phyloP scores from a whole-genome alignment of 1,140 invertebrate genomes.

The Hycleus phaleratus region DNA sequence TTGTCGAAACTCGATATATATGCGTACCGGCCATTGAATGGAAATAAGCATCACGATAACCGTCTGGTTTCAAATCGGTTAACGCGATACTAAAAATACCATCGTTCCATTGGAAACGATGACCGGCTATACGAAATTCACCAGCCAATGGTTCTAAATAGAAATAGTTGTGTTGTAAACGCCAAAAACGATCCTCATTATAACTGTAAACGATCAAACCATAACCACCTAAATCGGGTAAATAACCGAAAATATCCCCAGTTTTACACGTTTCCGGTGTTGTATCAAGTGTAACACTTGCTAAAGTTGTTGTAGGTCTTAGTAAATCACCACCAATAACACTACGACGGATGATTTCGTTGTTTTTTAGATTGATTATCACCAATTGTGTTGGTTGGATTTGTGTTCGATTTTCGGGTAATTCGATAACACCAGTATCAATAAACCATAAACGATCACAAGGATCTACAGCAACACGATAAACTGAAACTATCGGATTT shows the following conservation, averaged over 20 bases:
- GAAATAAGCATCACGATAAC: slow-evolving; percentile 56
- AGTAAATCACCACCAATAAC: slow-evolving; percentile 41
- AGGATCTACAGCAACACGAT: slow-evolving; percentile 55
- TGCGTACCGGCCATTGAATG: slow-evolving; percentile 58
- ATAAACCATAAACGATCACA: slow-evolving; percentile 68
- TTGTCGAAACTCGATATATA: slow-evolving; percentile 59
- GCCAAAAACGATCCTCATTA: slow-evolving; percentile 56
- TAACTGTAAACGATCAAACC: slow-evolving; percentile 62
- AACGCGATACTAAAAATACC: slow-evolving; percentile 62
- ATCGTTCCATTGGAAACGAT: slow-evolving; percentile 62
- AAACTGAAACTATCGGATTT: slow-evolving; percentile 49
- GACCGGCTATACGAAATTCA: slow-evolving; percentile 57
- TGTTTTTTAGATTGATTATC: slow-evolving; percentile 55
- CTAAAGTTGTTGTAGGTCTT: slow-evolving; percentile 43
- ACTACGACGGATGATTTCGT: slow-evolving; percentile 42
- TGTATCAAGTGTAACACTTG: slow-evolving; percentile 58
- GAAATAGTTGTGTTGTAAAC: slow-evolving; percentile 65
- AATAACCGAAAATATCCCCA: slow-evolving; percentile 57
- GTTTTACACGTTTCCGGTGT: slow-evolving; percentile 47
- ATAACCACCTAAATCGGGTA: slow-evolving; percentile 60
- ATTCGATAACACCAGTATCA: slow-evolving; percentile 59
- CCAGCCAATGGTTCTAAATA: slow-evolving; percentile 60
- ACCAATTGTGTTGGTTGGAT: slow-evolving; percentile 55
- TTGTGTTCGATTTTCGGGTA: slow-evolving; percentile 45
- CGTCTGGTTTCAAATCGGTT: slow-evolving; percentile 46